These are phyloP conservation scores for Bursaphelenchus okinawaensis DNA, from an alignment of 2,888 invertebrate genomes.

Conservation along the genomic window DNA sequence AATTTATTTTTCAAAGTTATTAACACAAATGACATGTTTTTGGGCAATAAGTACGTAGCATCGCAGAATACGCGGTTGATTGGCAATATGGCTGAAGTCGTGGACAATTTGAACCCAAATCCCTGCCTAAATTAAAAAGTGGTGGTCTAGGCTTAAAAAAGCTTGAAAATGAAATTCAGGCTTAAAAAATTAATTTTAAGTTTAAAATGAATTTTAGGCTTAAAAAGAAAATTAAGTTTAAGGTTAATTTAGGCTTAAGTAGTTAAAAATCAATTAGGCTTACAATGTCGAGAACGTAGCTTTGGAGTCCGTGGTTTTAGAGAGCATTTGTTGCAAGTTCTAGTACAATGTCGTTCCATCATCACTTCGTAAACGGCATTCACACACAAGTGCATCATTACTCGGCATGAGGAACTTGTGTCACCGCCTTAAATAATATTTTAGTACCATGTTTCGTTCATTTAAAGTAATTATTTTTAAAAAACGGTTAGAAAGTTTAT, in stretches of 20 bases:
- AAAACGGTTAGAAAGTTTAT: background rate
- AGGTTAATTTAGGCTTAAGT: no score
- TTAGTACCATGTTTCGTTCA: no score
- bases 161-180: background rate
- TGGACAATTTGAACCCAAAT: background rate
- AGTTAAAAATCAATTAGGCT: no score
- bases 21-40: background rate
- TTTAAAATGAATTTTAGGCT: no score
- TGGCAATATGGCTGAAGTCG: background rate
- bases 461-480: no score
- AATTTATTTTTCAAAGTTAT: no score
- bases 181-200: no score
- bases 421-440: no score
- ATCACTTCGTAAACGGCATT: conserved; percentile 9
- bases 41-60: background rate
- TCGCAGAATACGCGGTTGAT: background rate
- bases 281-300: background rate
- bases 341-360: background rate
- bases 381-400: conserved; percentile 3
- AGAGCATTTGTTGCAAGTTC: background rate
- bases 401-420: background rate
- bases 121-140: background rate
- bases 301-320: background rate
- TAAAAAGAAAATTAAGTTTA: no score
- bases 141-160: background rate